These are phyloP conservation scores for Ganaspis sp. DNA, from an alignment of 1,140 invertebrate genomes.

Conservation along the genomic window DNA sequence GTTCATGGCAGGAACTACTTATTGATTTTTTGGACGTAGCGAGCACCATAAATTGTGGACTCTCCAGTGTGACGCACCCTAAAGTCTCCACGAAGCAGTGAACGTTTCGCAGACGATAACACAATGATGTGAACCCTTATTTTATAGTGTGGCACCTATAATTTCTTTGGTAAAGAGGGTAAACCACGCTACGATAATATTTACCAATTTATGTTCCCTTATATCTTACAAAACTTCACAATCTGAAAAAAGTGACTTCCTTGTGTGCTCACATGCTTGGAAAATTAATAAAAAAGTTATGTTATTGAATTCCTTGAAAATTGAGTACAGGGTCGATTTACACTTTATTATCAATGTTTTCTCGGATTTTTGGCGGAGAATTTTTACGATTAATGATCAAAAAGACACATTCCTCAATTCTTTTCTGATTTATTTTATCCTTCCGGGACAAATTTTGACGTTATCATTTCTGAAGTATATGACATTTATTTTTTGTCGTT, in stretches of 20 bases:
- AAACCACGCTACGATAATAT: not conserved
- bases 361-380: too few species aligned
- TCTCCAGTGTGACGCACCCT: not conserved
- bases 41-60: conserved; percentile 3
- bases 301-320: too few species aligned
- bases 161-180: not conserved
- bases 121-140: not conserved
- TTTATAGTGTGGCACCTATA: conserved; percentile 6
- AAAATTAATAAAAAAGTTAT: not conserved
- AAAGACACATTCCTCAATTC: too few species aligned
- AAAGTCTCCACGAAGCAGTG: not conserved
- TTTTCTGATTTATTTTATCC: too few species aligned
- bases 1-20: not conserved
- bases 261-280: not conserved
- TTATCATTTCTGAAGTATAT: too few species aligned
- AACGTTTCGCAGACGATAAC: conserved; percentile 17
- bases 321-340: too few species aligned
- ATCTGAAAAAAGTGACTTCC: not conserved
- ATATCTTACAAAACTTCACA: not conserved
- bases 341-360: too few species aligned
- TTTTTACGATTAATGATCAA: too few species aligned
- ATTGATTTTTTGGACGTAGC: conserved; percentile 25
- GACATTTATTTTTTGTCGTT: too few species aligned
- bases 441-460: too few species aligned
- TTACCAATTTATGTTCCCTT: not conserved